A percentile compares a stretch with the other conserved stretches of the same genome.
Evolutionary conservation across 2,888 invertebrate species (phyloP).

Genomic region (Cerceris rybyensis): DNA sequence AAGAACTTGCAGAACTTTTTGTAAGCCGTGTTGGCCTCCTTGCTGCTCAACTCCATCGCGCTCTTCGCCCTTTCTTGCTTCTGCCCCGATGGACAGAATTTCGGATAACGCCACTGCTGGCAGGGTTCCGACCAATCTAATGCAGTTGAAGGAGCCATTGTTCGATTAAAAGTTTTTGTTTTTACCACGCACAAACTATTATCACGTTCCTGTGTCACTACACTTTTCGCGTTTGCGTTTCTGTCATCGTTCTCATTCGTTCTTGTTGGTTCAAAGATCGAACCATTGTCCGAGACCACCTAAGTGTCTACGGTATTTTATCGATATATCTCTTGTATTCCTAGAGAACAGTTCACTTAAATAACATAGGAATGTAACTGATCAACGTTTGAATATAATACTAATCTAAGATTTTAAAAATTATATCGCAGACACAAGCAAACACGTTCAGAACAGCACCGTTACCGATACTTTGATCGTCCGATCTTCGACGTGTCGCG

Average conservation of each 20-base stretch:
- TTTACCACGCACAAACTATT: not conserved
- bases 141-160: conserved; percentile 77
- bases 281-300: too few species aligned
- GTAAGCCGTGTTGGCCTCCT: conserved; percentile 75
- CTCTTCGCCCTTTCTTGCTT: conserved; percentile 71
- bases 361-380: too few species aligned
- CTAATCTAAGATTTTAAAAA: too few species aligned
- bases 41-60: conserved; percentile 70
- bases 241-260: too few species aligned
- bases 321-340: too few species aligned
- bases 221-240: not conserved
- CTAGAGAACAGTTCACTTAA: too few species aligned
- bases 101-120: conserved; percentile 78
- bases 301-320: too few species aligned
- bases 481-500: conserved; percentile 17
- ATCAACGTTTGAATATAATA: too few species aligned
- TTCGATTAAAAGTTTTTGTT: too few species aligned
- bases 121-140: conserved; percentile 79
- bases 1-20: conserved; percentile 80
- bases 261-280: too few species aligned
- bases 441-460: conserved; percentile 7
- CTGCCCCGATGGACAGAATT: conserved; percentile 59
- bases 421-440: not conserved
- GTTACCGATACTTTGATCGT: not conserved
- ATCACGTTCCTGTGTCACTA: not conserved